Conservation (phyloP, 2,113 vertebrate genomes). For the Meleagris gallopavo region DNA sequence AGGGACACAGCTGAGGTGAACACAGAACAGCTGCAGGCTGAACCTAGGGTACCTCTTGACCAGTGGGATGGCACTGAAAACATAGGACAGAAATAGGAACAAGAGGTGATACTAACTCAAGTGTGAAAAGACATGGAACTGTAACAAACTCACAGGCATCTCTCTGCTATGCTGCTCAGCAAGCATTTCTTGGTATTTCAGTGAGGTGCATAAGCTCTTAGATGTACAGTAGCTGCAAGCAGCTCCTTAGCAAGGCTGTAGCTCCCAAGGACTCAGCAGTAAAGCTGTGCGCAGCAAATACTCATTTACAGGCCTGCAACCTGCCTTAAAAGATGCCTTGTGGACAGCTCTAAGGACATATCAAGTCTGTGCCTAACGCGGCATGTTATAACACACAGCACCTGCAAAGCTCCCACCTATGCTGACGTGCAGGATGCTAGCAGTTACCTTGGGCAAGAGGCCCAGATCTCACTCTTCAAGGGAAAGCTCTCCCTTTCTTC, state of each 20-base stretch:
- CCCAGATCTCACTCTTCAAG: neutral
- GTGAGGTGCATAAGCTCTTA: neutral
- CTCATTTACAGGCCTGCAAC: neutral
- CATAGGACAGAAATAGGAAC: neutral
- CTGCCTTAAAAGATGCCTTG: neutral
- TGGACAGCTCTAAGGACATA: neutral
- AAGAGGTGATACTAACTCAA: neutral
- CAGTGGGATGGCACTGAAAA: neutral
- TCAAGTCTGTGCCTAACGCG: fast-evolving
- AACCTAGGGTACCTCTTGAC: neutral
- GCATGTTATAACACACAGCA: neutral
- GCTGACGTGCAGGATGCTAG: neutral
- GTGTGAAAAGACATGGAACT: neutral
- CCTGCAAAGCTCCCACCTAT: neutral
- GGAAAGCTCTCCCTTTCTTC: neutral
- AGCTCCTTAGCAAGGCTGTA: neutral
- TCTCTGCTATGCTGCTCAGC: neutral
- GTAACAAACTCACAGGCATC: neutral
- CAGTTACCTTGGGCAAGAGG: neutral
- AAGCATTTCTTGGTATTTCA: neutral
- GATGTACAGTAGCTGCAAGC: neutral
- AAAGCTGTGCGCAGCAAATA: too few relatives aligned
- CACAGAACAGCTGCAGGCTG: neutral
- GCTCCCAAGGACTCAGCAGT: neutral
- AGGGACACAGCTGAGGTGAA: neutral